Percentiles rank a stretch among this genome's conserved stretches.
Evolutionary conservation across 1,140 invertebrate genomes (phyloP).

Genomic region (Cydia splendana): DNA sequence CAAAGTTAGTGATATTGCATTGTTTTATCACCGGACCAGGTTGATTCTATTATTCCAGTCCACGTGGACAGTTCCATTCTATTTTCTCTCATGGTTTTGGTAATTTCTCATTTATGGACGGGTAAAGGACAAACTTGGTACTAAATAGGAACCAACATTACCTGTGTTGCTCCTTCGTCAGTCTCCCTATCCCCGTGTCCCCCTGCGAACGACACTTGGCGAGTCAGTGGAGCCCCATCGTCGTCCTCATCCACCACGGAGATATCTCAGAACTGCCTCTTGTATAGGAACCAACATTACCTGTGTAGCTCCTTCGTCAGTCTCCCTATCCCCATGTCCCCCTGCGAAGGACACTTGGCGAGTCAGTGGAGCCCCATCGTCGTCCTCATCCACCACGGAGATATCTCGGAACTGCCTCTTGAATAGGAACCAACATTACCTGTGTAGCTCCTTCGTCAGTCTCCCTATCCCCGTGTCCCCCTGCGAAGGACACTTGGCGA

Average conservation of each 20-base stretch:
- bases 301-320: conserved; percentile 60
- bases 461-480: conserved; percentile 53
- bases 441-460: conserved; percentile 60
- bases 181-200: conserved; percentile 53
- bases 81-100: too few species aligned
- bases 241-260: conserved; percentile 35
- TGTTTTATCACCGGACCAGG: too few species aligned
- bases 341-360: conserved; percentile 60
- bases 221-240: conserved; percentile 38
- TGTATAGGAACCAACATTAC: conserved; percentile 70
- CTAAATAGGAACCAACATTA: conserved; percentile 31
- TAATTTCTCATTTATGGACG: too few species aligned
- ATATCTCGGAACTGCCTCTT: conserved; percentile 74
- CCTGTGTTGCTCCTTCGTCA: conserved; percentile 62
- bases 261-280: conserved; percentile 73
- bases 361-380: conserved; percentile 39
- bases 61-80: too few species aligned
- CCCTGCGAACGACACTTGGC: conserved; percentile 59
- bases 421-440: conserved; percentile 33
- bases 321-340: conserved; percentile 52
- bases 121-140: too few species aligned
- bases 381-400: conserved; percentile 32
- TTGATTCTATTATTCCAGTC: too few species aligned
- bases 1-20: too few species aligned
- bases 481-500: conserved; percentile 58